Evolutionary conservation across 1,140 invertebrate species (phyloP), one percentile per base, ranked within the genome.

Genomic region (Scaptodrosophila lebanonensis): DNA sequence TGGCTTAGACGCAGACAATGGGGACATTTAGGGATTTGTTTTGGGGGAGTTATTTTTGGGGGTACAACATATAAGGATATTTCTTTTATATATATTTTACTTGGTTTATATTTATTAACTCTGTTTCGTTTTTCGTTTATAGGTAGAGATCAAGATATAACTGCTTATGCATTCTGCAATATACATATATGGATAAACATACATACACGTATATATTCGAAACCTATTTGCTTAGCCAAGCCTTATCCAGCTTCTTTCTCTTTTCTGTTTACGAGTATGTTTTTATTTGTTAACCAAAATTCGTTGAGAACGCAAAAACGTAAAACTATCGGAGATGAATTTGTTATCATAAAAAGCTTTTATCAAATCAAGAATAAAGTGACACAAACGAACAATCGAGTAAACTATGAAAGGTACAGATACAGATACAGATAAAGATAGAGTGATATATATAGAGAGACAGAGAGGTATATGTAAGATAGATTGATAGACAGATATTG

Each of bases 1-100:
- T 87, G 87, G 87, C 85, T 72, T 83, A 90, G 89, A 90, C 89
- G 88, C 88, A 89, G 89, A 90, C 89, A 90, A 89, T 85, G 85
- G 85, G 88, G 85, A 88, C 82, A 87, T 84, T 85, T 68, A 50
- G 73, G 79, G 86, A 79, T 69, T 85, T 84, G 83, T 76, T 67
- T 61, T 68, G 64, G 50, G 36, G 66, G 48, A 54, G 39, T 61
- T 73, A 49, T 67, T 38, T 77, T 35, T 52, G 45, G 64, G 62
- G 32, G 20, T 50, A 49, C 61, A 77, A 82, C 75, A 82, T 82
- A 82, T 82, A 82, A 75, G 83, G 72, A 75, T 64, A 67, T 59
- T 76, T 54, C 45, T 77, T 66, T 45, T 66, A 58, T 44, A 17
- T 48, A 47, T 53, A 52, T 65, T 60, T 64, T 36, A 47, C 56